Base-by-base conservation (phyloP, 2,888 invertebrate genomes). In the Hyposoter didymator region DNA sequence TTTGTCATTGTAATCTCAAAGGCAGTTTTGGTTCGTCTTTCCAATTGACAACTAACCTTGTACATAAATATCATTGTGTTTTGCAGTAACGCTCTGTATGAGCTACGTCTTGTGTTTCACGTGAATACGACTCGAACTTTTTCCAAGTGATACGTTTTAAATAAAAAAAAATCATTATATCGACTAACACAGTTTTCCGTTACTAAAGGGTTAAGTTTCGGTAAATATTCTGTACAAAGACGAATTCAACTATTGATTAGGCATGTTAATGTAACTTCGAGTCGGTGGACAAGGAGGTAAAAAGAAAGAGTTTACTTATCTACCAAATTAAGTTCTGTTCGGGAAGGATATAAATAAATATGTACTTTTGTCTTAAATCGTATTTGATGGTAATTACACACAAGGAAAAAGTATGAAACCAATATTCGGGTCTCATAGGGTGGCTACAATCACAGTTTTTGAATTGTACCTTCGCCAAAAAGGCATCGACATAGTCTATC, bases 401-500 rank as follows among this genome's bases (percentile, higher is more conserved):
- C 19, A 35, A n/a, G 43, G 32, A 52, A 64, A 69, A 79, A 59
- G 69, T 12, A 59, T 35, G 28, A 84, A 59, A 59, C 62, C n/a
- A 59, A 64, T 64, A 72, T 19, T 28, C 49, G 47, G 66, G 49
- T 76, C 17, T 47, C 72, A n/a, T 45, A 45, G 32, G 5, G 59
- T 49, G n/a, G 62, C 32, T 55, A 84, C 78, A 80, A 93, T 94
- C 93, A 93, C 92, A 94, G 91, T 84, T 93, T 93, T 75, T 89
- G 87, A 85, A 91, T 94, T 92, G 95, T 95, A 64, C 97, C 97
- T 94, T 98, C 98, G 35, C 98, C 98, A 93, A 98, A 98, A 70
- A 98, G 94, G 95, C 97, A 97, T 91, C 98, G 95, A 94, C 98
- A 98, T 52, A 96, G 91, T 90, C 98, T 96, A 94, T 99, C 99